A percentile compares a stretch with the other conserved stretches of the same genome.
Evolutionary conservation across 2,797 vertebrate species (phyloP).

Genomic region (Spinibarbus caldwelli): DNA sequence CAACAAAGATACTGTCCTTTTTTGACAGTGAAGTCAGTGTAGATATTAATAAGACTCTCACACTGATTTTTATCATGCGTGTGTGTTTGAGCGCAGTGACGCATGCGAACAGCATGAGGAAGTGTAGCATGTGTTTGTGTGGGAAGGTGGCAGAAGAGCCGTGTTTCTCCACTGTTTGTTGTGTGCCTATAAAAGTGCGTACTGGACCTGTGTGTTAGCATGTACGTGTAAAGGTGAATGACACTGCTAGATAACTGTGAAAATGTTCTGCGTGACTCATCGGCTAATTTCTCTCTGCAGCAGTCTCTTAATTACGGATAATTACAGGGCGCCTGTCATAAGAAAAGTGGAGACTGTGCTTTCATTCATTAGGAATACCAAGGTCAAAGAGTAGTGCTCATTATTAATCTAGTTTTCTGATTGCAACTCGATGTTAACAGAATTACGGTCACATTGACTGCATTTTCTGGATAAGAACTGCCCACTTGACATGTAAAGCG

Average conservation of each 20-base stretch:
- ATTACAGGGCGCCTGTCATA: slow-evolving; percentile 43
- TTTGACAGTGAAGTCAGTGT: not conserved
- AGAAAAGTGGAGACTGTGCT: slow-evolving; percentile 2
- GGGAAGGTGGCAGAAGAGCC: slow-evolving; percentile 18
- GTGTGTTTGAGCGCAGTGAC: slow-evolving; percentile 26
- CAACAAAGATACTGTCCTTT: not conserved
- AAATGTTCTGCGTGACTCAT: slow-evolving; percentile 27
- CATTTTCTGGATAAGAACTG: not conserved
- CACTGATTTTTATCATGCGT: not conserved
- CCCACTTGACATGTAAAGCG: not conserved
- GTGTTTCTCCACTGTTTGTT: slow-evolving; percentile 4
- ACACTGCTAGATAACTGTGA: slow-evolving; percentile 32
- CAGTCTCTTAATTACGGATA: slow-evolving; percentile 58
- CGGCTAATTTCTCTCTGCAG: slow-evolving; percentile 46
- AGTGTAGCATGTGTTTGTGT: slow-evolving; percentile 47
- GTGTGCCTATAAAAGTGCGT: slow-evolving; percentile 14
- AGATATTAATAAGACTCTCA: slow-evolving; percentile 14
- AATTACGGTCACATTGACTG: not conserved
- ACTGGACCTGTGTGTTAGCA: slow-evolving; percentile 24
- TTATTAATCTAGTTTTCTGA: not conserved
- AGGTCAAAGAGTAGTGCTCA: slow-evolving; percentile 1
- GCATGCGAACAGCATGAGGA: slow-evolving; percentile 42
- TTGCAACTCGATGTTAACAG: not conserved
- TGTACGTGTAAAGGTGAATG: slow-evolving; percentile 6
- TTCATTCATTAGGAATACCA: slow-evolving; percentile 39